Conservation (phyloP, 1,140 invertebrate species). For the Ceratitis capitata region DNA sequence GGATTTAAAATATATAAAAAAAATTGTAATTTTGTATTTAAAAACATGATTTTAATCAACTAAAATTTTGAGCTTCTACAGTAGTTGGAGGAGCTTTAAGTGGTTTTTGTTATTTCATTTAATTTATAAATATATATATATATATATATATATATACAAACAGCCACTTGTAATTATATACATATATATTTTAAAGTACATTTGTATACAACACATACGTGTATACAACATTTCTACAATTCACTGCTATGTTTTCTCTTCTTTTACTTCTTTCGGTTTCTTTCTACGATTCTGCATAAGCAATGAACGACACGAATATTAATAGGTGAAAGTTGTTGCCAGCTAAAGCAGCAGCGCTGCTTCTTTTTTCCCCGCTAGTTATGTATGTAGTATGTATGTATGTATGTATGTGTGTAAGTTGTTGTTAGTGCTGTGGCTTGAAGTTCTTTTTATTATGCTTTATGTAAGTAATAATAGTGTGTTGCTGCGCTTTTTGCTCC, state of each 20-base stretch:
- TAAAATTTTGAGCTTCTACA: no score
- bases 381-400: background rate
- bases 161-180: background rate
- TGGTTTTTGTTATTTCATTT: background rate
- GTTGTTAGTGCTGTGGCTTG: background rate
- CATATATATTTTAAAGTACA: background rate
- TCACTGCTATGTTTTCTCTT: slow-evolving; percentile 26
- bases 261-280: background rate
- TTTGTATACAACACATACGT: no score
- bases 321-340: slow-evolving; percentile 65
- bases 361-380: no score
- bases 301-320: slow-evolving; percentile 61
- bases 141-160: background rate
- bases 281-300: background rate
- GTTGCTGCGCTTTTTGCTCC: background rate
- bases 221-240: slow-evolving; percentile 13
- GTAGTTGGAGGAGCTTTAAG: background rate
- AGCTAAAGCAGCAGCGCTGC: slow-evolving; percentile 7
- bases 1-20: no score
- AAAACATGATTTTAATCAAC: no score
- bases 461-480: background rate
- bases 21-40: no score
- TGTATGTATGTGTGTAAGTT: background rate
- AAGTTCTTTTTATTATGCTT: background rate
- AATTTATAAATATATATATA: background rate